Base-by-base conservation (phyloP, 2,113 vertebrate species). In the Sorex fumeus region DNA sequence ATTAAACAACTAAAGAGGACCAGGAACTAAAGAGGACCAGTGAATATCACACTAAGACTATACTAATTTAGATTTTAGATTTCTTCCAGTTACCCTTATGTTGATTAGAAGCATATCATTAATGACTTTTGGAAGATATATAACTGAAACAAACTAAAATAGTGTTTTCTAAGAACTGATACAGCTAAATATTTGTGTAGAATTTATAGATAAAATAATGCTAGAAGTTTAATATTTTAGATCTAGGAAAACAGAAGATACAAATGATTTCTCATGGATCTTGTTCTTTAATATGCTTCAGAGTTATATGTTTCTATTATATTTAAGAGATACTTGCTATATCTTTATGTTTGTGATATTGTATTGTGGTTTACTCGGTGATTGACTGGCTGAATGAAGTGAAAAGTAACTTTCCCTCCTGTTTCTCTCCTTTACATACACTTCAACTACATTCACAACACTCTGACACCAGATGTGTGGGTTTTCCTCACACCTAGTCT, bases 91-190 rank as follows among this genome's bases (percentile, higher is more conserved):
- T 27, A 0, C 0, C 19, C 27, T 88, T 70, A 13, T 60, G 27
- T 4, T 94, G 25, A 70, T 30, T 45, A 45, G 43, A 0, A 86
- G 53, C 1, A 4, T 40, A 74, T 9, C 13, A 81, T 66, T 82
- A 2, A 70, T 53, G 69, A 16, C 25, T 83, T 83, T 85, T 8
- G 9, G 18, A 13, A 64, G 11, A 10, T 45, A 74, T 1, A 40
- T 32, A 82, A 67, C 11, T 77, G 30, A 92, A 87, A 12, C 71
- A 45, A 84, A 62, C 71, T 36, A 64, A 96, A 92, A 69, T 60
- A 28, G 1, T 88, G 4, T 77, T 53, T 50, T 71, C 74, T 79
- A 74, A 90, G 45, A 93, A 36, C 40, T 0, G 71, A 10, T 50
- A 43, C 32, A 64, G 18, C 32, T 87, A 47, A 9, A 25, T 12